Conservation (phyloP, 2,888 invertebrate species). For the Cenopis cana region DNA sequence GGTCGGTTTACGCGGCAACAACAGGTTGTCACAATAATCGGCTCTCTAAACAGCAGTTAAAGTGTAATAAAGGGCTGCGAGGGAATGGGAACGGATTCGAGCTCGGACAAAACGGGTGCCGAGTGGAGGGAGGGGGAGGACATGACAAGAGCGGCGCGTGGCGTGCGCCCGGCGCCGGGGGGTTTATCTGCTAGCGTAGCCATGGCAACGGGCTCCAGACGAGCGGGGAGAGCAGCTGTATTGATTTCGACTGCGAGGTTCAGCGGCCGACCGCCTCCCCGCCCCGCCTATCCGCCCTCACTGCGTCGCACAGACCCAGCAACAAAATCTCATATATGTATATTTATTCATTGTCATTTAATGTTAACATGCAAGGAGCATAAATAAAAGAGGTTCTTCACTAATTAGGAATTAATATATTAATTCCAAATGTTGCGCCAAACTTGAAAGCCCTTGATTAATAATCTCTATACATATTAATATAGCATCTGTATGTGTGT, state of each 20-base stretch:
- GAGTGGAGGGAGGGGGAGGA: constrained; percentile 35
- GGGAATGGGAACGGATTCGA: constrained; percentile 21
- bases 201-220: constrained; percentile 77
- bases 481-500: no score
- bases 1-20: constrained; percentile 55
- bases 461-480: no score
- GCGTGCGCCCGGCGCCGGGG: constrained; percentile 48
- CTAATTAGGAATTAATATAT: not conserved
- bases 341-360: constrained; percentile 20
- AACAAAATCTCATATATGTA: constrained; percentile 39
- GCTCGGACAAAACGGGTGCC: constrained; percentile 38
- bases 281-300: constrained; percentile 55
- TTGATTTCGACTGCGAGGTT: constrained; percentile 83
- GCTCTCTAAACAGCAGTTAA: constrained; percentile 51
- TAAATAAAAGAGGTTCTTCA: not conserved
- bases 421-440: no score
- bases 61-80: constrained; percentile 50
- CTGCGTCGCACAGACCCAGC: constrained; percentile 47
- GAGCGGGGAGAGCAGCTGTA: constrained; percentile 85
- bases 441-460: no score
- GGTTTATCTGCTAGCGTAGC: constrained; percentile 70
- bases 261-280: constrained; percentile 73
- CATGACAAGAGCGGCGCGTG: constrained; percentile 40
- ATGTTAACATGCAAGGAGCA: constrained; percentile 1
- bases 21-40: constrained; percentile 59